Base-by-base conservation (phyloP, 2,888 invertebrate species). In the Agriopis aurantiaria region DNA sequence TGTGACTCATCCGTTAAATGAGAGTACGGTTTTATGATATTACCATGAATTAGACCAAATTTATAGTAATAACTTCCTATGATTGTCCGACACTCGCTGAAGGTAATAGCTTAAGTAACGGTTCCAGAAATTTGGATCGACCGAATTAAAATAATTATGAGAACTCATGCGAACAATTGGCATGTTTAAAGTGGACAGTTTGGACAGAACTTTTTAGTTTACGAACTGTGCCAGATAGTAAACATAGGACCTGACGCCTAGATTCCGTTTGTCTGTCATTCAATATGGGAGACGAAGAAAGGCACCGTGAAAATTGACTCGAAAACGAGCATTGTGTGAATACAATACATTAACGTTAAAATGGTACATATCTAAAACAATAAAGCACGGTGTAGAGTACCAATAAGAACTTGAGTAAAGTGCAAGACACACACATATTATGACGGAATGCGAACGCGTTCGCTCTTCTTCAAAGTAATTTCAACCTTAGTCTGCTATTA, bases 261-360 rank as follows among this genome's bases (percentile, higher is more conserved):
- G 77, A 80, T 76, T 81, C 63, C 67, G 45, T 77, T 78, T 77
- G 80, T 81, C 77, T 82, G 58, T 17, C 78, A 84, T 86, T 84
- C 81, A 84, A 83, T 81, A 79, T 80, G 78, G 72, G 77, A 81
- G 84, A 75, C 79, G 75, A 80, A 86, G 82, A 86, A 81, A 85
- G 80, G 78, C 78, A 79, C 85, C 89, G 85, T 88, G 87, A 84
- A 88, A 89, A 88, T 90, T 85, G 83, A 72, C 81, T 88, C 79
- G 77, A 80, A 88, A 86, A 86, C 85, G 78, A 68, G 80, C 77
- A 84, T 85, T 87, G 84, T 85, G 9, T 45, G 49, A 64, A 69
- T 2, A 69, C 64, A 65, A 65, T 60, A 17, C 59, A 69, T 65
- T 55, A 56, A 56, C 56, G 59, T 68, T 56, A 49, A 68, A 68